Evolutionary conservation across 2,888 invertebrate genomes (phyloP), one percentile per base, ranked within the genome.

Genomic region (Agrotis ipsilon): DNA sequence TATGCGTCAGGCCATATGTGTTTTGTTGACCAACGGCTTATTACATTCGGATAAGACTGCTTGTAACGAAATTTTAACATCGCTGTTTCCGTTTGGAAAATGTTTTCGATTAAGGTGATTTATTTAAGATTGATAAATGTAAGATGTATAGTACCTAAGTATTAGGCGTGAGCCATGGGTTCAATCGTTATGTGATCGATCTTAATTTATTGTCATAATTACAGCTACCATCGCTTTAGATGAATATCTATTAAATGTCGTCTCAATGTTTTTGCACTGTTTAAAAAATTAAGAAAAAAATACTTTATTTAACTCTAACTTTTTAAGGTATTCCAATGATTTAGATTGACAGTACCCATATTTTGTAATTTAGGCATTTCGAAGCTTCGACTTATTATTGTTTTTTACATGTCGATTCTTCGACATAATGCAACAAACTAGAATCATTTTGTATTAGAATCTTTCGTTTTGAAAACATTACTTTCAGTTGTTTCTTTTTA

Each of bases 1-100:
- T 98, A 88, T 98, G 98, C 90, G 98, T 98, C 82, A 96, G 97
- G 75, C 97, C 97, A 72, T 97, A 97, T 77, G 94, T 96, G 65
- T 97, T 97, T 85, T 96, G 95, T 87, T 97, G 92, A 96, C 83
- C 55, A 54, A 73, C 51, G 62, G 73, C 68, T 74, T 64, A 55
- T 70, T 51, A 69, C 72, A 80, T 80, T 86, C 68, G 86, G 83
- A 90, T 89, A 92, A 94, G 94, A 94, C 93, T 94, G 92, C 85
- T 88, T 84, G 79, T 60, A 80, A 75, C 72, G 75, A 82, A 68
- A 66, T 75, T 69, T 72, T 21, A 59, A 79, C 75, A 75, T 83
- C 70, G 59, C 78, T 78, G 74, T 81, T 82, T 82, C 75, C 72
- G 68, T 72, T 78, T 78, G 81, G 62, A 77, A 72, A 71, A 82